Conservation (phyloP, 1,140 invertebrate species). For the Caenorhabditis tropicalis region DNA sequence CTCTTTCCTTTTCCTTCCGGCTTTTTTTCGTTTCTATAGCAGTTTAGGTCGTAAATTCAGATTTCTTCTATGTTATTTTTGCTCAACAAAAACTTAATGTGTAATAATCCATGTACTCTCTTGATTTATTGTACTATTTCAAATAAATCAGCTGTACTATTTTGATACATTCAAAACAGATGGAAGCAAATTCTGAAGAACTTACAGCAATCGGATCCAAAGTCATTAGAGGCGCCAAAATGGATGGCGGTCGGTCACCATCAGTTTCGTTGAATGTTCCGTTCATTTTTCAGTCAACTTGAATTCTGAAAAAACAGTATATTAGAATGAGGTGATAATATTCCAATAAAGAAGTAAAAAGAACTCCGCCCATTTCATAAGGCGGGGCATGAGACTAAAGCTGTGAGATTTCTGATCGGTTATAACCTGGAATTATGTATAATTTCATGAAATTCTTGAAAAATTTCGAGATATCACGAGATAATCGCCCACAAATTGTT, state of each 20-base stretch:
- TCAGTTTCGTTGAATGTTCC: slow-evolving; percentile 15
- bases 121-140: not conserved
- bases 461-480: not conserved
- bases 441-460: not conserved
- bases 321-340: not conserved
- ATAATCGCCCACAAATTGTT: not conserved
- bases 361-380: too few species aligned
- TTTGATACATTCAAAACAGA: not conserved
- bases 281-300: not conserved
- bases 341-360: not conserved
- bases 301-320: not conserved
- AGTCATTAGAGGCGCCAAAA: not conserved
- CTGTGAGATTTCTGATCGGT: slow-evolving; percentile 8
- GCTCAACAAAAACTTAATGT: too few species aligned
- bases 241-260: not conserved
- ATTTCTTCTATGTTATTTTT: too few species aligned
- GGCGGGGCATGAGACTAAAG: not conserved
- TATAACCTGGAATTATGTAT: not conserved
- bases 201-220: slow-evolving; percentile 13
- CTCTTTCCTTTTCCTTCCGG: not conserved
- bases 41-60: not conserved
- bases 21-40: not conserved
- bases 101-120: too few species aligned
- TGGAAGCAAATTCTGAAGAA: not conserved
- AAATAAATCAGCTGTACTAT: not conserved